Conservation (phyloP, 2,888 invertebrate genomes). For the Microplitis manilae region DNA sequence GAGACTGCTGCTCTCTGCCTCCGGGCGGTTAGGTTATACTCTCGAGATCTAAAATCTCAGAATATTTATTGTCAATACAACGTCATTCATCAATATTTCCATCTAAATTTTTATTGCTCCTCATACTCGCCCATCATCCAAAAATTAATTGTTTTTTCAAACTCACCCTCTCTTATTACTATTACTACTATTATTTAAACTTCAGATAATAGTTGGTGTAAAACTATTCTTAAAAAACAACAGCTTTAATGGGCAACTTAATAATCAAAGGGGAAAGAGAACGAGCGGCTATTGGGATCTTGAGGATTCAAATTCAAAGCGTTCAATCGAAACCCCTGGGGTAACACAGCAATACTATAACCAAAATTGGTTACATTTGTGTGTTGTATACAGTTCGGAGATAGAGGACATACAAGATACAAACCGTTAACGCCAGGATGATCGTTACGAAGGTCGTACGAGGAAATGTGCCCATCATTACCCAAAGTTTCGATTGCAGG, state of each 20-base stretch:
- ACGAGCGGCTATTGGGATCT: background rate
- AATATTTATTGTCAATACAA: constrained; percentile 33
- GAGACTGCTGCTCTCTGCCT: constrained; percentile 5
- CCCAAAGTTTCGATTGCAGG: constrained; percentile 64
- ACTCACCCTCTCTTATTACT: background rate
- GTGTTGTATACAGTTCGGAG: background rate
- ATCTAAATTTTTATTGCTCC: background rate
- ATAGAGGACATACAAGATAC: background rate
- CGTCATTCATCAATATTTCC: constrained; percentile 9
- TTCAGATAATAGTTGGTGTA: no score
- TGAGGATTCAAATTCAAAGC: constrained; percentile 21
- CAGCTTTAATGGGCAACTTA: background rate
- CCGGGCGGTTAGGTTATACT: constrained; percentile 1
- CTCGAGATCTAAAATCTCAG: constrained; percentile 25
- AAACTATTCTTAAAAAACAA: no score
- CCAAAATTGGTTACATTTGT: constrained; percentile 11
- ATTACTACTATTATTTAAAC: background rate
- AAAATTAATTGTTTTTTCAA: background rate
- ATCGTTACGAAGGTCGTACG: constrained; percentile 9
- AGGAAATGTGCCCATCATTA: constrained; percentile 46
- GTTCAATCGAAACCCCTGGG: constrained; percentile 16
- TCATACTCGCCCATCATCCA: background rate
- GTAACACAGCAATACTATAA: constrained; percentile 7
- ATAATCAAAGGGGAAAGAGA: background rate
- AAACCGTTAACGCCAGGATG: background rate